A percentile compares a stretch with the other conserved stretches of the same genome.
Conservation (phyloP, 2,113 vertebrate species). For the Megaceryle maxima region DNA sequence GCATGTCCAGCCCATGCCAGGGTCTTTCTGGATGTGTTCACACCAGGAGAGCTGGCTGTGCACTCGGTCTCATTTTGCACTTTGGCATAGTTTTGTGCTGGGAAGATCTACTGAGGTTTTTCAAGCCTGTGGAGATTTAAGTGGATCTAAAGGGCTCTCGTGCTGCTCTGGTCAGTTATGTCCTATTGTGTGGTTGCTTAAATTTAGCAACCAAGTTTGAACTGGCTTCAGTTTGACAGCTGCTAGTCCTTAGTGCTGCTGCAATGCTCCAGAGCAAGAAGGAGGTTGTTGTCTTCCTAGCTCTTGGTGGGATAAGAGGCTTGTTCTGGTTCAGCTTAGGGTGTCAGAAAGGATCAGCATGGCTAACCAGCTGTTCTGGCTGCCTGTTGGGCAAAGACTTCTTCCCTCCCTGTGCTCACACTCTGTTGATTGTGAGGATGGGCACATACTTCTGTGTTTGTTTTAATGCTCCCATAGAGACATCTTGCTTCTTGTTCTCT, state of each 20-base stretch:
- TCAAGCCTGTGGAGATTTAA: conserved; percentile 45
- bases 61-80: background rate
- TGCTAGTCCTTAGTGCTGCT: background rate
- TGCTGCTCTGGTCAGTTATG: conserved; percentile 45
- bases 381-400: background rate
- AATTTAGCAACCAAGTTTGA: conserved; percentile 35
- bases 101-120: conserved; percentile 39
- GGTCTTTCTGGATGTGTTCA: background rate
- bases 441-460: conserved; percentile 13
- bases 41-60: background rate
- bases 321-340: background rate
- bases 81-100: conserved; percentile 11
- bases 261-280: background rate
- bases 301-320: background rate
- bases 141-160: conserved; percentile 33
- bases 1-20: background rate
- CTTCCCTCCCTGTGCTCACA: background rate
- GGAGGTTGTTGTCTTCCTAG: background rate
- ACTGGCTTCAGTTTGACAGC: background rate
- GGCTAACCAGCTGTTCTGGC: background rate
- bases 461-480: conserved; percentile 44
- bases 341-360: background rate
- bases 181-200: conserved; percentile 38
- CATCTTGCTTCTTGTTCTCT: background rate
- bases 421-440: background rate